Conservation (phyloP, 2,888 invertebrate genomes). For the Dendrolimus pini region DNA sequence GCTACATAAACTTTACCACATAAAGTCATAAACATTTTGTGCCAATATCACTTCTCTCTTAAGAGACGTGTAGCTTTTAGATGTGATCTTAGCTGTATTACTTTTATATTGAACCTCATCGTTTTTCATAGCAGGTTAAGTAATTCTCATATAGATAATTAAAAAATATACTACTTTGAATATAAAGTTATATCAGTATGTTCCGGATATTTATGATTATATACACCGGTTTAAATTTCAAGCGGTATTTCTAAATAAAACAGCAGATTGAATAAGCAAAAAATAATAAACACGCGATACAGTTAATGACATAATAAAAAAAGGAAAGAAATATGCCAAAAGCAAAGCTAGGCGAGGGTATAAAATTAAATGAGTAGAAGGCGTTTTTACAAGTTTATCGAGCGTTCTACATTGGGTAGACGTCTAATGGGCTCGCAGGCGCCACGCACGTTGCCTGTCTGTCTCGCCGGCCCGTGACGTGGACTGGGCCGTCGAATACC, state of each 20-base stretch:
- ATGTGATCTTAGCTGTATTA: constrained; percentile 26
- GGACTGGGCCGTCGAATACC: constrained; percentile 16
- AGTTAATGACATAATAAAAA: constrained; percentile 63
- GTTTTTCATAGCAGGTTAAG: not conserved
- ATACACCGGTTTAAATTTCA: no score
- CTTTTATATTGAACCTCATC: constrained; percentile 1
- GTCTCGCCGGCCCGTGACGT: constrained; percentile 57
- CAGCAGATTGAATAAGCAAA: constrained; percentile 45
- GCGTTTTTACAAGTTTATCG: constrained; percentile 76
- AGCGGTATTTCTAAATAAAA: constrained; percentile 24
- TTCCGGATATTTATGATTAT: no score
- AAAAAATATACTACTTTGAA: no score
- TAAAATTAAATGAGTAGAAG: constrained; percentile 75
- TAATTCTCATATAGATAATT: no score
- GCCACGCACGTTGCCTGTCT: constrained; percentile 69
- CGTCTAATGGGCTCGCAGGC: constrained; percentile 70
- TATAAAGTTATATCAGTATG: no score
- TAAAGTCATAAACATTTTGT: constrained; percentile 64
- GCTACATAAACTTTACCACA: constrained; percentile 67
- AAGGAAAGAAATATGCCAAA: constrained; percentile 70
- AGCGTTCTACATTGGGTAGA: constrained; percentile 72
- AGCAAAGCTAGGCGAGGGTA: constrained; percentile 68
- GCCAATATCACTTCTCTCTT: constrained; percentile 48
- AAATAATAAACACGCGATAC: constrained; percentile 59
- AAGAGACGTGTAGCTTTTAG: constrained; percentile 31